Conservation (phyloP, 2,888 invertebrate species). For the Piscicola geometra region DNA sequence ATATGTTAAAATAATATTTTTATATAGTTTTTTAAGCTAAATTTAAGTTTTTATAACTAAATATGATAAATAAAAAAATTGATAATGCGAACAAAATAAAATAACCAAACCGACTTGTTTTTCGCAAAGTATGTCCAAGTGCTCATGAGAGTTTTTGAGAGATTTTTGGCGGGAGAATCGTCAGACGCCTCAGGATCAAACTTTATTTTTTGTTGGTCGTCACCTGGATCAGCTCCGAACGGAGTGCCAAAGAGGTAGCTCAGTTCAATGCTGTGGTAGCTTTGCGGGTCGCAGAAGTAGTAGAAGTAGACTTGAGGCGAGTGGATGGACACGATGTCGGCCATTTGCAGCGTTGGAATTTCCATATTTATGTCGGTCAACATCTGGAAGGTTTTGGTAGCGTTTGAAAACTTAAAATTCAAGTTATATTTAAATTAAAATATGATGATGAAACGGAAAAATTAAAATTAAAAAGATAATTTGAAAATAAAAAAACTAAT, state of each 20-base stretch:
- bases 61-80: neutral
- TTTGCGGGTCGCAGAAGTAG: conserved; percentile 37
- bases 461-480: neutral
- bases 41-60: neutral
- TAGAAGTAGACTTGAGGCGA: conserved; percentile 40
- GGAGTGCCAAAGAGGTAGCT: conserved; percentile 45
- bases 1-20: too few species aligned
- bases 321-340: conserved; percentile 36
- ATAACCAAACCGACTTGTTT: neutral
- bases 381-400: conserved; percentile 37
- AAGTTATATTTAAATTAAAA: too few species aligned
- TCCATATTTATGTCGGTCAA: conserved; percentile 44
- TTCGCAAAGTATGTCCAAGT: conserved; percentile 15
- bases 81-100: neutral
- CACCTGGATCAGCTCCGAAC: conserved; percentile 41
- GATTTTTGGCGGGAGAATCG: conserved; percentile 6
- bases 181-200: neutral
- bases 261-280: conserved; percentile 44
- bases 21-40: neutral
- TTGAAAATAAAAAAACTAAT: neutral
- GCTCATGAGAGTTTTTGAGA: conserved; percentile 6
- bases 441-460: too few species aligned
- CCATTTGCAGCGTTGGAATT: conserved; percentile 41
- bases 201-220: conserved; percentile 36
- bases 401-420: too few species aligned